Evolutionary conservation across 2,888 invertebrate species (phyloP).

Genomic region (Agrotis puta): DNA sequence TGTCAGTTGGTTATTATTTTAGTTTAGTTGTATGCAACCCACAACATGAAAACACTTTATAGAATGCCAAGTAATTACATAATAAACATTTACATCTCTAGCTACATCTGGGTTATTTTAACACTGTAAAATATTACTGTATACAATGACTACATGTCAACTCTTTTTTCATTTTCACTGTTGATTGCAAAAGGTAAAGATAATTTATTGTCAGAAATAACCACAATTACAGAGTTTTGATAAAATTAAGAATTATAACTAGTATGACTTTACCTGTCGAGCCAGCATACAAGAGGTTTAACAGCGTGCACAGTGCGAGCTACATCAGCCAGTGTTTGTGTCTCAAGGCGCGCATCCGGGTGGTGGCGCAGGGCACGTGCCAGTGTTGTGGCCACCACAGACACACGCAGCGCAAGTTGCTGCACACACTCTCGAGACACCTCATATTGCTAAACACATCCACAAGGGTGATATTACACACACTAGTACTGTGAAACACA

Average conservation of each 20-base stretch:
- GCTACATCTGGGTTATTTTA: background rate
- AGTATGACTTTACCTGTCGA: constrained; percentile 92
- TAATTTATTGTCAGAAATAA: background rate
- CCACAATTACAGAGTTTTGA: background rate
- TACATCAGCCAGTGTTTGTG: constrained; percentile 96
- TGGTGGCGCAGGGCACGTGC: constrained; percentile 95
- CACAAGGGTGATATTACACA: constrained; percentile 48
- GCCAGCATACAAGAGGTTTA: constrained; percentile 97
- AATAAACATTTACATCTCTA: background rate
- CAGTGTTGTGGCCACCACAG: constrained; percentile 93
- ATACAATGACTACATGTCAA: background rate
- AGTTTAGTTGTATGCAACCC: too few relatives aligned
- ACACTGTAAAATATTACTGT: too few relatives aligned
- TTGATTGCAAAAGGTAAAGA: background rate
- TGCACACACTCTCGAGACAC: constrained; percentile 97
- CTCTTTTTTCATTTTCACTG: background rate
- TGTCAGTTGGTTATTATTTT: too few relatives aligned
- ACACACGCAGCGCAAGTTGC: constrained; percentile 95
- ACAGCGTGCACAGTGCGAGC: constrained; percentile 96
- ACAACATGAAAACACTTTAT: too few relatives aligned
- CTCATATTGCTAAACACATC: constrained; percentile 94
- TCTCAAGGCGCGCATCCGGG: constrained; percentile 92
- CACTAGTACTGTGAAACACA: constrained; percentile 40
- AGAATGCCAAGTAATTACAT: too few relatives aligned
- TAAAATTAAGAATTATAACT: background rate